Evolutionary conservation across 2,797 vertebrate genomes (phyloP).

Genomic region (Molossus alvarezi): DNA sequence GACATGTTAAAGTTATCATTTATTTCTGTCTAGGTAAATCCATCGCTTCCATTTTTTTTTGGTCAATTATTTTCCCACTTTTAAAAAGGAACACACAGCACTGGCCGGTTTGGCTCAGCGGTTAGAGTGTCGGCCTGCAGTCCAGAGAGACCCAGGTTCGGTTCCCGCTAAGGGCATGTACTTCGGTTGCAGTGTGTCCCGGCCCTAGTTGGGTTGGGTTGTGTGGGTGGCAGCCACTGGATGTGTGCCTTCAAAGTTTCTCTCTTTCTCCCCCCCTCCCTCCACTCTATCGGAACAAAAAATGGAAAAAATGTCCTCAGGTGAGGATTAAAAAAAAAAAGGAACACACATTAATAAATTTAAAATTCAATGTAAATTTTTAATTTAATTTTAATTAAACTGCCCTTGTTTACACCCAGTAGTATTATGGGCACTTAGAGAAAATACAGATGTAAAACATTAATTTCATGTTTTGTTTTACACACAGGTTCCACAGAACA

Average conservation of each 20-base stretch:
- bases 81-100: background rate
- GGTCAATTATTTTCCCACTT: conserved; percentile 42
- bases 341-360: conserved; percentile 30
- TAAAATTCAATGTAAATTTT: conserved; percentile 27
- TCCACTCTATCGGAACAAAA: too few relatives aligned
- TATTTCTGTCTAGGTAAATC: conserved; percentile 48
- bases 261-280: too few relatives aligned
- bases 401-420: background rate
- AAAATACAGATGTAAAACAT: background rate
- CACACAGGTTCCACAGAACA: background rate
- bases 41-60: conserved; percentile 1
- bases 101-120: too few relatives aligned
- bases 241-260: too few relatives aligned
- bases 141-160: too few relatives aligned
- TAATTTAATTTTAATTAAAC: conserved; percentile 36
- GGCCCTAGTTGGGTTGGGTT: too few relatives aligned
- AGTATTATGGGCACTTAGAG: background rate
- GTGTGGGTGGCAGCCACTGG: too few relatives aligned
- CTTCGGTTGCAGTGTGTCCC: too few relatives aligned
- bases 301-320: too few relatives aligned
- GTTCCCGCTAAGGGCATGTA: too few relatives aligned
- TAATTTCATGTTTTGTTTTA: conserved; percentile 29
- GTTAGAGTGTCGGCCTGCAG: too few relatives aligned
- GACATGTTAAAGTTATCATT: conserved; percentile 42
- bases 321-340: too few relatives aligned